Conservation (phyloP, 2,797 vertebrate genomes). For the Leptodactylus fallax region DNA sequence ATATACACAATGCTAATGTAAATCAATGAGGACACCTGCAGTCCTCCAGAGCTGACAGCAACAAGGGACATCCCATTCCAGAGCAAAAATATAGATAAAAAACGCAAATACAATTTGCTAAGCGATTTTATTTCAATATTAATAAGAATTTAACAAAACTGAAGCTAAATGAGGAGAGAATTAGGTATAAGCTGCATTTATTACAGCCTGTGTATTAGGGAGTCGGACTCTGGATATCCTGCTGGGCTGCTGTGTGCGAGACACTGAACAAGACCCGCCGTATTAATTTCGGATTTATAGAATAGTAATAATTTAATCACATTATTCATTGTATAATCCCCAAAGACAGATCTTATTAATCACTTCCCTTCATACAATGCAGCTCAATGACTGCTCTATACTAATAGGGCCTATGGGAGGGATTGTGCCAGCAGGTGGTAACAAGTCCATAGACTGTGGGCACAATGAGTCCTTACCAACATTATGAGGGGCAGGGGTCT, state of each 20-base stretch:
- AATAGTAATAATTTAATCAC: conserved; percentile 20
- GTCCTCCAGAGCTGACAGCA: too few relatives aligned
- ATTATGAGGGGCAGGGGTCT: too few relatives aligned
- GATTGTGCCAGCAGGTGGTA: neutral
- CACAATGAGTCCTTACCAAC: too few relatives aligned
- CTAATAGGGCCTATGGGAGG: neutral
- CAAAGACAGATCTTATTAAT: conserved; percentile 15
- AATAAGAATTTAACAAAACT: neutral
- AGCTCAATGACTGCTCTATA: neutral
- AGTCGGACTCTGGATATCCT: neutral
- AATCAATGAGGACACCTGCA: too few relatives aligned
- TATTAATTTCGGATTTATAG: conserved; percentile 26
- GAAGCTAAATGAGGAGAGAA: neutral
- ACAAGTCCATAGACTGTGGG: neutral
- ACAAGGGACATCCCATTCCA: too few relatives aligned
- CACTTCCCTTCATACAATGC: neutral
- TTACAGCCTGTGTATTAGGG: neutral
- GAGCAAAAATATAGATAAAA: too few relatives aligned
- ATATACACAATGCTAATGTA: too few relatives aligned
- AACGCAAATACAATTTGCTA: neutral
- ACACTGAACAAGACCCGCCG: neutral
- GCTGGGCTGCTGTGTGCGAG: neutral
- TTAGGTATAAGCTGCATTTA: neutral
- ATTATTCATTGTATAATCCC: conserved; percentile 16
- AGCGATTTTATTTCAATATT: neutral